Conservation (phyloP, 1,140 invertebrate species). For the Lordiphosa clarofinis region DNA sequence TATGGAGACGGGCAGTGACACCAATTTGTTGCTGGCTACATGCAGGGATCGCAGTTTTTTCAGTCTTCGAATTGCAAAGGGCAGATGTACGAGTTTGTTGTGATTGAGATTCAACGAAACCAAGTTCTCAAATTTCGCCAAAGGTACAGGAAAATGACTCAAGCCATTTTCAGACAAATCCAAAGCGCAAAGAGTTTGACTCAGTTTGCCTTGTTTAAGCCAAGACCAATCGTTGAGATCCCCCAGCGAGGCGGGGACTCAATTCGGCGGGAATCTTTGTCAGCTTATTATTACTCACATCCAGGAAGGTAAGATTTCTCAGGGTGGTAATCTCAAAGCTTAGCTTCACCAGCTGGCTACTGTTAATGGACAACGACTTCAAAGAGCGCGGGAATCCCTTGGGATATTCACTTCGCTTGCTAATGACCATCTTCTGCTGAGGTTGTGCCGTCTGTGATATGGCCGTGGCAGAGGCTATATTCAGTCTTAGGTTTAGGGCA, state of each 20-base stretch:
- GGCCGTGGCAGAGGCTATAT: slow-evolving; percentile 80
- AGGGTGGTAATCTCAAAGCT: slow-evolving; percentile 85
- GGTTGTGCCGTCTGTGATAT: slow-evolving; percentile 77
- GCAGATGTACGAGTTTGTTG: slow-evolving; percentile 83
- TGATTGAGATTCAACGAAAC: slow-evolving; percentile 83
- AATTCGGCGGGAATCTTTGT: slow-evolving; percentile 85
- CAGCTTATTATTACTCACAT: slow-evolving; percentile 89
- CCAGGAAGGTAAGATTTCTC: slow-evolving; percentile 84
- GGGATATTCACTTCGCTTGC: slow-evolving; percentile 84
- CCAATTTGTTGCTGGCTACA: slow-evolving; percentile 81
- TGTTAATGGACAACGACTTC: slow-evolving; percentile 80
- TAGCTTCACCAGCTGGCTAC: slow-evolving; percentile 83
- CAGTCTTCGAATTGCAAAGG: slow-evolving; percentile 83
- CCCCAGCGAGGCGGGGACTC: slow-evolving; percentile 86
- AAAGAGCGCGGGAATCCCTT: slow-evolving; percentile 84
- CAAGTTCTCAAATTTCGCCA: slow-evolving; percentile 80
- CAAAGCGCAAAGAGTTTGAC: slow-evolving; percentile 48
- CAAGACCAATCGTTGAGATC: slow-evolving; percentile 83
- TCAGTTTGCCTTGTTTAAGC: slow-evolving; percentile 81
- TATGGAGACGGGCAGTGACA: slow-evolving; percentile 79
- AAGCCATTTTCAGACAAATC: slow-evolving; percentile 67
- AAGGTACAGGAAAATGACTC: slow-evolving; percentile 53
- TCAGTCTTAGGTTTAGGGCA: slow-evolving; percentile 81
- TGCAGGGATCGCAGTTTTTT: slow-evolving; percentile 80
- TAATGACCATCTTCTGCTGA: slow-evolving; percentile 83